Evolutionary conservation across 2,113 vertebrate species (phyloP), one percentile per base, ranked within the genome.

Genomic region (Pandion haliaetus): DNA sequence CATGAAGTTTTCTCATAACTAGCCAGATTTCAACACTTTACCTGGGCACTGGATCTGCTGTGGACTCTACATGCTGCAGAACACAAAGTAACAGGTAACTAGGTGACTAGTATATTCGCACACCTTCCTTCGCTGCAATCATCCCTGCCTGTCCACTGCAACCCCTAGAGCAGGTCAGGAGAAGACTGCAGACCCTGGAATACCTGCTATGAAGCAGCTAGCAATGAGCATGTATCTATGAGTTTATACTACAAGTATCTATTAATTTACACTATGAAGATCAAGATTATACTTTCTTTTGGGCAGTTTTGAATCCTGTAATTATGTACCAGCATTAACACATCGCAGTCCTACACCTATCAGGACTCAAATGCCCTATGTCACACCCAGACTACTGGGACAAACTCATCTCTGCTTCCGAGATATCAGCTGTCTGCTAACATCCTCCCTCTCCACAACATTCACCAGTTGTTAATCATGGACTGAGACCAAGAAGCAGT

Each of bases 1-100:
- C 45, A n/a, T 17, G 17, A 82, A 62, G 63, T 40, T 47, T 65
- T 40, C 23, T 93, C 54, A 54, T 61, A 76, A 26, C 80, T 24
- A 80, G 25, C 16, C 49, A 24, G 70, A 38, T 85, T 65, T 76
- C 0, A 0, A 76, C 47, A 70, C 42, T 83, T 69, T 21, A 62
- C 12, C 31, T 0, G 0, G 15, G 25, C 66, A 47, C 9, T 5
- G 20, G 31, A 83, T 65, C n/a, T 45, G 40, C 59, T 71, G 40
- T 11, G 29, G 38, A 52, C 34, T 73, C 23, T n/a, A 45, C 0
- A 2, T 54, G 15, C 44, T 52, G 45, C 10, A 5, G 19, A 73
- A 86, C 34, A 76, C 40, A 11, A 36, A 88, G 67, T 15, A 58
- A 62, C 26, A 25, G 42, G 19, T n/a, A 55, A 79, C 50, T 31